Evolutionary conservation across 2,113 vertebrate species (phyloP).

Genomic region (Todiramphus saurophagus): DNA sequence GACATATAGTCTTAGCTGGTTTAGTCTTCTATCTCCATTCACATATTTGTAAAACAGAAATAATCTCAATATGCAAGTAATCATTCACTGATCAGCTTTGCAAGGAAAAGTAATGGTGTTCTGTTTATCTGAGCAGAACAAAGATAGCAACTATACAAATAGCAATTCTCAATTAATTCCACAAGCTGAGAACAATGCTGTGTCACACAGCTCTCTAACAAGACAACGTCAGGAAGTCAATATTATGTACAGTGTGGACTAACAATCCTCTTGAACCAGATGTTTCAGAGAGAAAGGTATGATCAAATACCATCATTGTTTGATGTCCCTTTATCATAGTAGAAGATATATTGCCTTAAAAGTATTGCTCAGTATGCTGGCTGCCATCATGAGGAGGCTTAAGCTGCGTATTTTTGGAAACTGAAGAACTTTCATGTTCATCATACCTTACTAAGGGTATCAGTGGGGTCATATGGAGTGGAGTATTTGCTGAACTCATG

Average conservation of each 20-base stretch:
- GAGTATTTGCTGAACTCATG: not conserved
- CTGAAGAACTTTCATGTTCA: not conserved
- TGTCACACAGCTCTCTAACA: not conserved
- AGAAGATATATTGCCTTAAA: not conserved
- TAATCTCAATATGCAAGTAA: not conserved
- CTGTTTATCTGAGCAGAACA: not conserved
- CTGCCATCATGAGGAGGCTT: not conserved
- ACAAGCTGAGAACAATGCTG: not conserved
- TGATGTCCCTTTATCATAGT: not conserved
- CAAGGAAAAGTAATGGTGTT: not conserved
- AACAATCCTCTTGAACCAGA: not conserved
- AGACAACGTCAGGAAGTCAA: not conserved
- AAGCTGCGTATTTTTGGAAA: not conserved
- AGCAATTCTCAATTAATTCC: not conserved
- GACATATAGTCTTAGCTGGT: not conserved
- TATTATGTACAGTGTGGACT: not conserved
- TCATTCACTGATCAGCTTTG: not conserved
- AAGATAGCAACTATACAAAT: not conserved
- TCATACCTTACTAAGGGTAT: not conserved
- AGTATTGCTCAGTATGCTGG: not conserved
- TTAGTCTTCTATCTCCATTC: not conserved
- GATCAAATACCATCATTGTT: not conserved
- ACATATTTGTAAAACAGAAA: not conserved
- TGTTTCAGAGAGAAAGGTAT: not conserved
- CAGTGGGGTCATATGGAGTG: accelerated